Evolutionary conservation across 1,140 invertebrate genomes (phyloP).

Genomic region (Epicauta chinensis): DNA sequence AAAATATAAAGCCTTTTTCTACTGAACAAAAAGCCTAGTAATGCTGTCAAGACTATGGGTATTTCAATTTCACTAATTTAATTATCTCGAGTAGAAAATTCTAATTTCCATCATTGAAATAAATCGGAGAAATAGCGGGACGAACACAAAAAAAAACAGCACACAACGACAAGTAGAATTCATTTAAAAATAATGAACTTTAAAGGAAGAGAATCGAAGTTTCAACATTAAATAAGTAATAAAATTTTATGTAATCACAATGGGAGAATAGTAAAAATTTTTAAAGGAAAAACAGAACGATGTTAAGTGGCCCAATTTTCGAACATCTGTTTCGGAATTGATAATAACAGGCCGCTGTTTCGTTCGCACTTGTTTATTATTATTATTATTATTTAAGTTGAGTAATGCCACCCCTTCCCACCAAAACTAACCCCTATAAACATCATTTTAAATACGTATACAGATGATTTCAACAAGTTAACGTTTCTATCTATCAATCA

Average conservation of each 20-base stretch:
- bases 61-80: slow-evolving; percentile 10
- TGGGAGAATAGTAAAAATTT: background rate
- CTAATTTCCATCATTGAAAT: slow-evolving; percentile 12
- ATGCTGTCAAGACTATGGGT: background rate
- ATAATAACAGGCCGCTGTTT: slow-evolving; percentile 9
- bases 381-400: background rate
- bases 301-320: no score
- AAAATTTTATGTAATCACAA: background rate
- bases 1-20: slow-evolving; percentile 15
- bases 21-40: slow-evolving; percentile 8
- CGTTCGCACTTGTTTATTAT: slow-evolving; percentile 5
- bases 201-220: slow-evolving; percentile 2
- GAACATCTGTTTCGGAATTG: slow-evolving; percentile 14
- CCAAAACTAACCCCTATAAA: background rate
- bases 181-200: slow-evolving; percentile 8
- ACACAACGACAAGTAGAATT: background rate
- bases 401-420: background rate
- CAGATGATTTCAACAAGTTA: background rate
- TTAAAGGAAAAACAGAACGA: no score
- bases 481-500: background rate
- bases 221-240: slow-evolving; percentile 1
- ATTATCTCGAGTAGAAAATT: slow-evolving; percentile 14
- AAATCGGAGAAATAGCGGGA: slow-evolving; percentile 1
- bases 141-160: no score
- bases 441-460: no score